These are phyloP conservation scores for Acanthiza pusilla DNA, from an alignment of 2,797 vertebrate species.

Conservation along the genomic window DNA sequence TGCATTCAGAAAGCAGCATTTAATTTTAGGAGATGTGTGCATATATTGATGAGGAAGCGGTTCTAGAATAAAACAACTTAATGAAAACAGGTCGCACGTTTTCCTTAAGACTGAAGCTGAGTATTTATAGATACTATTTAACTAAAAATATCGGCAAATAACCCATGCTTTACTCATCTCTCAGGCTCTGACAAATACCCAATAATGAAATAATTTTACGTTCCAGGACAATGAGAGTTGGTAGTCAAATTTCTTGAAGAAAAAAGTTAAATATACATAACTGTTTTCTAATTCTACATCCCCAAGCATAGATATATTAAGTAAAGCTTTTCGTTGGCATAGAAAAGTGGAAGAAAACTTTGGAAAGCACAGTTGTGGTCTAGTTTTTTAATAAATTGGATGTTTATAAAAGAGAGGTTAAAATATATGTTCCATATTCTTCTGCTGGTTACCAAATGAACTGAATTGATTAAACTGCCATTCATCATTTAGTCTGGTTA, in stretches of 20 bases:
- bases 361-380: not conserved
- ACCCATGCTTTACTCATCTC: not conserved
- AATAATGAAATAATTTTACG: not conserved
- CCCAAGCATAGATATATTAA: not conserved
- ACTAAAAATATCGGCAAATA: not conserved
- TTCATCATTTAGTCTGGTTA: constrained; percentile 73
- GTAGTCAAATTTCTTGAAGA: not conserved
- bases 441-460: constrained; percentile 59
- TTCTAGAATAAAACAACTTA: not conserved
- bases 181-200: not conserved
- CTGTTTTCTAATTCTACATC: not conserved
- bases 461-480: constrained; percentile 74
- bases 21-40: not conserved
- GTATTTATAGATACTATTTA: not conserved
- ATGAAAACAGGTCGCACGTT: not conserved
- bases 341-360: not conserved
- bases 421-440: constrained; percentile 70
- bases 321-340: not conserved
- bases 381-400: constrained; percentile 24
- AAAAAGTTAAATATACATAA: not conserved
- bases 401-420: constrained; percentile 65
- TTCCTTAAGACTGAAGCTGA: not conserved
- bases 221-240: not conserved
- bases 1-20: not conserved
- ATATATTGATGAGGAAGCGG: not conserved